A percentile compares a stretch with the other conserved stretches of the same genome.
These are phyloP conservation scores for Leptinotarsa defecta DNA, from an alignment of 1,140 invertebrate genomes.

Conservation along the genomic window DNA sequence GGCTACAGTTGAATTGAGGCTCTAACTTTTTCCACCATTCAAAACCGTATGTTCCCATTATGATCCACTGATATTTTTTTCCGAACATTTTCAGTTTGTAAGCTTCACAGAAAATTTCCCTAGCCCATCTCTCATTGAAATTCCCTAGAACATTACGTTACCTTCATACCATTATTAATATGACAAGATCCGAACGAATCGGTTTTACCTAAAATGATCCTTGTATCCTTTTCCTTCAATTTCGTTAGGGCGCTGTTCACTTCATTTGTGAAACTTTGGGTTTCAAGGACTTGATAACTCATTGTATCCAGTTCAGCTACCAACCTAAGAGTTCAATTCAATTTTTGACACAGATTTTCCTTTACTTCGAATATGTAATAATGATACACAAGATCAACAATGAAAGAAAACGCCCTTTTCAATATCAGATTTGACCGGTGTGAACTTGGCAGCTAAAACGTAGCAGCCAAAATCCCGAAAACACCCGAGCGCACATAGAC, in stretches of 20 bases:
- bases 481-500: too few relatives aligned
- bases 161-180: background rate
- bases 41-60: constrained; percentile 84
- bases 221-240: constrained; percentile 89
- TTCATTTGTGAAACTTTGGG: constrained; percentile 93
- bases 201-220: constrained; percentile 75
- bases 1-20: constrained; percentile 69
- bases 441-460: too few relatives aligned
- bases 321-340: constrained; percentile 61
- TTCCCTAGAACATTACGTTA: constrained; percentile 75
- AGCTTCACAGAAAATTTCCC: constrained; percentile 93
- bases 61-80: constrained; percentile 88
- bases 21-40: constrained; percentile 75
- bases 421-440: too few relatives aligned
- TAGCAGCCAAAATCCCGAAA: too few relatives aligned
- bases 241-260: constrained; percentile 83
- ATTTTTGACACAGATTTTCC: too few relatives aligned
- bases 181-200: background rate
- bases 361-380: too few relatives aligned
- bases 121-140: constrained; percentile 93
- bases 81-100: constrained; percentile 61
- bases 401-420: too few relatives aligned
- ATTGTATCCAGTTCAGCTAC: constrained; percentile 85
- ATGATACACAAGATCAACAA: too few relatives aligned
- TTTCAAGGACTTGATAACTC: constrained; percentile 83